Evolutionary conservation across 1,140 invertebrate species (phyloP).

Genomic region (Coenobita brevimanus): DNA sequence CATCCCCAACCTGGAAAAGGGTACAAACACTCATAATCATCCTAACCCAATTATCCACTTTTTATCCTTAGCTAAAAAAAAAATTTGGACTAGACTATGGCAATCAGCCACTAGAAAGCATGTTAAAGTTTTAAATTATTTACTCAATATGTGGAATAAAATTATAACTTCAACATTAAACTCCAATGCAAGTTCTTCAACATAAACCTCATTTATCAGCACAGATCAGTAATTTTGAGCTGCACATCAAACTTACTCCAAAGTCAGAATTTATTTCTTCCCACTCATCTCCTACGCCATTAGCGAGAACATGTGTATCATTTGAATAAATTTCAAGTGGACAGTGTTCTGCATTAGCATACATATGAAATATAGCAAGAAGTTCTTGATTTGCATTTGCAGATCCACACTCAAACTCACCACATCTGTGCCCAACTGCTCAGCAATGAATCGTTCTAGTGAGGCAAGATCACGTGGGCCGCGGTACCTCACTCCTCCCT

Average conservation of each 20-base stretch:
- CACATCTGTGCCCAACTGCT: conserved; percentile 77
- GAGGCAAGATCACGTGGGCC: conserved; percentile 82
- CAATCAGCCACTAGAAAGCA: too few species aligned
- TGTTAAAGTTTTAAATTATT: too few species aligned
- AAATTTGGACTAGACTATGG: too few species aligned
- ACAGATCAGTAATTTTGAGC: too few species aligned
- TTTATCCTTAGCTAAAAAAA: too few species aligned
- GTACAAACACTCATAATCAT: neutral
- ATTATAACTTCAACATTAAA: too few species aligned
- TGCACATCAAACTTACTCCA: too few species aligned
- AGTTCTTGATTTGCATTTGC: neutral
- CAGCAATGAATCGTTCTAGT: conserved; percentile 83
- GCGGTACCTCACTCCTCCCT: conserved; percentile 79
- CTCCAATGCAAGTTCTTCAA: too few species aligned
- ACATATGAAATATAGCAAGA: neutral
- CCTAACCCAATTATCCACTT: neutral
- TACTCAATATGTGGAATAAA: too few species aligned
- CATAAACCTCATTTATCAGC: too few species aligned
- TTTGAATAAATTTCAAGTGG: too few species aligned
- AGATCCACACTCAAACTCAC: conserved; percentile 69
- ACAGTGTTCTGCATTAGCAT: neutral
- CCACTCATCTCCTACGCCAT: neutral
- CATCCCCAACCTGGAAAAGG: conserved; percentile 39
- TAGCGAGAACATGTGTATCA: too few species aligned
- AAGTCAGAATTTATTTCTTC: neutral